phyloP scores from a whole-genome alignment of 2,888 invertebrate species.

The Protophormia terraenovae region DNA sequence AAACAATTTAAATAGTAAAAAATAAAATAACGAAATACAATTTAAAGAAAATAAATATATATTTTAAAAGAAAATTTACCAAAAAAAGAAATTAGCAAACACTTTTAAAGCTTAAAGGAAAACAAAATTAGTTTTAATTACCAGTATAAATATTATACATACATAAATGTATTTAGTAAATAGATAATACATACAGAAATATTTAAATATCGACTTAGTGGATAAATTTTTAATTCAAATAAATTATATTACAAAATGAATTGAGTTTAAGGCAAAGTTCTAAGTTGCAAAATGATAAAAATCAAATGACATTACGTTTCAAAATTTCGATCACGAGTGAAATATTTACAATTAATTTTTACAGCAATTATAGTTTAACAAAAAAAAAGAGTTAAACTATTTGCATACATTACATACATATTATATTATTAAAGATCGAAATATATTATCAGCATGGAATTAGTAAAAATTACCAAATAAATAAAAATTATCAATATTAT shows the following conservation, averaged over 20 bases:
- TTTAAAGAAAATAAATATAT: constrained; percentile 1
- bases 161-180: background rate
- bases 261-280: background rate
- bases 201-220: background rate
- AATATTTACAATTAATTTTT: background rate
- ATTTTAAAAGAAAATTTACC: constrained; percentile 46
- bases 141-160: background rate
- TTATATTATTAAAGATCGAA: background rate
- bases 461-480: background rate
- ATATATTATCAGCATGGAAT: background rate
- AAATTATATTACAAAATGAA: background rate
- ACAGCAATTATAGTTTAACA: no score
- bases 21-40: constrained; percentile 12
- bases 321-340: background rate
- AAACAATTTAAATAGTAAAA: constrained; percentile 33
- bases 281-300: background rate
- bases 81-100: constrained; percentile 16
- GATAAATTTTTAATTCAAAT: background rate
- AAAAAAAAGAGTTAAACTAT: background rate
- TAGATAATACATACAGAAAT: background rate
- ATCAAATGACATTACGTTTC: background rate
- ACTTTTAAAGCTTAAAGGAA: constrained; percentile 39
- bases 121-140: constrained; percentile 42
- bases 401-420: no score
- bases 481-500: background rate